Base-by-base conservation (phyloP, 2,888 invertebrate genomes). In the Bugulina stolonifera region DNA sequence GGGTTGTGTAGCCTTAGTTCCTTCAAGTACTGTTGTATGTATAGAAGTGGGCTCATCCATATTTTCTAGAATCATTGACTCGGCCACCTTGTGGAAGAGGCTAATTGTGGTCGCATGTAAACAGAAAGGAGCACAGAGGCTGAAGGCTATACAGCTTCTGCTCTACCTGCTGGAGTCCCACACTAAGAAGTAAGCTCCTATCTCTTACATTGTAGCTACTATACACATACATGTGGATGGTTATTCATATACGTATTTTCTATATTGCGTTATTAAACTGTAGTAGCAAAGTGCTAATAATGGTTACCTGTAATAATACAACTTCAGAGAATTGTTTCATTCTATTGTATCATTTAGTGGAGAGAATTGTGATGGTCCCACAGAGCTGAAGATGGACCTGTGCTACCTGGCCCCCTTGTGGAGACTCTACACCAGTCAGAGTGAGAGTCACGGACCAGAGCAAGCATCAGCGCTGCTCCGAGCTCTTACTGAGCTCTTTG, bases 401-500 rank as follows among this genome's bases (percentile, higher is more conserved):
- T 76, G 77, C 34, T 74, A 80, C 54, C 76, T 83, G 70, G 76
- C 77, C 35, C 81, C 81, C 2, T 75, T 83, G 54, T 83, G 82
- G 81, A 74, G 77, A 57, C 74, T 82, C 58, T 81, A 82, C 75
- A 76, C 73, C 54, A 77, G 73, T 10, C 76, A 79, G 75, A 77
- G 79, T 0, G 76, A 77, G 54, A 80, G 81, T 18, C 74, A 76
- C 0, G 75, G 76, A 18, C 54, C 54, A 32, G 72, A 69, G 18
- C 43, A 71, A 22, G 71, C 77, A 52, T 76, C 79, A 2, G 79
- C 81, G 2, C 77, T 80, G 14, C 76, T 79, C 35, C 74, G 81
- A 29, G 82, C 82, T 23, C 78, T 82, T 32, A 81, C 83, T 23
- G 81, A 82, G 73, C 77, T 83, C 35, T 83, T 83, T 75, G 77